Conservation (phyloP, 1,140 invertebrate genomes). For the Bombus soroeensis region DNA sequence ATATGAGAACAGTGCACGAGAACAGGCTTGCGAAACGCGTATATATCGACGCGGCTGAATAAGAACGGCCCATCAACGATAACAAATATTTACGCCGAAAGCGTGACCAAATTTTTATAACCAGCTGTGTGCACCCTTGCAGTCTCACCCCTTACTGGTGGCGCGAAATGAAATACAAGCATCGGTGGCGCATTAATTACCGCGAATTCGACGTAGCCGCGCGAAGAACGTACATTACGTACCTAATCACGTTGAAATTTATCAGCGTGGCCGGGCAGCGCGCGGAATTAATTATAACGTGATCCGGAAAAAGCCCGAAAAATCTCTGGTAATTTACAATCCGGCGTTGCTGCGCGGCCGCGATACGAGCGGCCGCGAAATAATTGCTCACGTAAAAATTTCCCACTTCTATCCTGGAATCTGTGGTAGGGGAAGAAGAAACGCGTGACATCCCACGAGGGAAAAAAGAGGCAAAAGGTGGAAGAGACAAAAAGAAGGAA, state of each 20-base stretch:
- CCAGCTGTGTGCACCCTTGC: not conserved
- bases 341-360: conserved; percentile 3
- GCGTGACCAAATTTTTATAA: conserved; percentile 10
- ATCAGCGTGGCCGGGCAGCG: not conserved
- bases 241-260: conserved; percentile 24
- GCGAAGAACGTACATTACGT: not conserved
- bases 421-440: not conserved
- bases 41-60: not conserved
- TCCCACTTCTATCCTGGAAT: not conserved
- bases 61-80: not conserved
- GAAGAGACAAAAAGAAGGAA: not conserved
- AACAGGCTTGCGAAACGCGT: not conserved
- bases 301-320: conserved; percentile 13
- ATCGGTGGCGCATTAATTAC: conserved; percentile 13
- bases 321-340: conserved; percentile 33
- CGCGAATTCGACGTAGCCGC: conserved; percentile 2
- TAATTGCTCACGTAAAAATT: conserved; percentile 39
- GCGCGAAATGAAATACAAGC: not conserved
- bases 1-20: not conserved
- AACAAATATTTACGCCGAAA: conserved; percentile 25
- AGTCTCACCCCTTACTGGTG: not conserved
- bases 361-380: conserved; percentile 20
- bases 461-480: not conserved
- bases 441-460: not conserved
- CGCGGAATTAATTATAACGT: conserved; percentile 23